These are phyloP conservation scores for Peromyscus attwateri DNA, from an alignment of 2,797 vertebrate genomes.

Conservation along the genomic window DNA sequence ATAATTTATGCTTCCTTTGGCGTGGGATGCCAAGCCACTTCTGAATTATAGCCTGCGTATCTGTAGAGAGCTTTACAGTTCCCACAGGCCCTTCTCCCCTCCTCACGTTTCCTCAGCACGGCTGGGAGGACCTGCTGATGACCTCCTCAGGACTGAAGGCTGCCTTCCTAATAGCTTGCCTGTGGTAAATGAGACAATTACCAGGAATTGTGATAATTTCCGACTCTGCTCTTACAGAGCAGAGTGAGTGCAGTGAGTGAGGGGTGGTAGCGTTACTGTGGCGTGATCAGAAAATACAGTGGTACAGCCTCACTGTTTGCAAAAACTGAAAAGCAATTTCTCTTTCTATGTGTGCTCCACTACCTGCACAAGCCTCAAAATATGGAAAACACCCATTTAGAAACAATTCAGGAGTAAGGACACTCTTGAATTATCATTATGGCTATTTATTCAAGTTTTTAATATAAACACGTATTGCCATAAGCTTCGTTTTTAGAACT, in stretches of 20 bases:
- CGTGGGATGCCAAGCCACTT: background rate
- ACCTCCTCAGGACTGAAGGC: background rate
- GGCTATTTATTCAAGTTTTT: background rate
- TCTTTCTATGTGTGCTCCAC: background rate
- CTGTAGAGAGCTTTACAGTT: background rate
- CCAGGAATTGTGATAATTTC: background rate
- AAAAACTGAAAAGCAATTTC: background rate
- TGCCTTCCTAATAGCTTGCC: background rate
- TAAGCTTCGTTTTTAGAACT: background rate
- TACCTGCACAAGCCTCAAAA: background rate
- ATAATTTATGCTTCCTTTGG: background rate
- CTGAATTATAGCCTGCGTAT: background rate
- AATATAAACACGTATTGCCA: background rate
- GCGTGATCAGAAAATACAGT: conserved; percentile 5
- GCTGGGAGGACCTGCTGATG: background rate
- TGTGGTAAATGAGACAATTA: conserved; percentile 14
- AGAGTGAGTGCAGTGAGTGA: background rate
- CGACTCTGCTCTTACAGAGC: background rate
- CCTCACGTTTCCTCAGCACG: background rate
- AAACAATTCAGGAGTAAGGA: background rate
- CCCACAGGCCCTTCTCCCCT: background rate
- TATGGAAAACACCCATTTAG: background rate
- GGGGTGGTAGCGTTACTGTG: background rate
- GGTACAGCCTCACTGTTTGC: background rate
- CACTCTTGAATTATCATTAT: background rate